Evolutionary conservation across 1,140 invertebrate genomes (phyloP).

Genomic region (Sinella curviseta): DNA sequence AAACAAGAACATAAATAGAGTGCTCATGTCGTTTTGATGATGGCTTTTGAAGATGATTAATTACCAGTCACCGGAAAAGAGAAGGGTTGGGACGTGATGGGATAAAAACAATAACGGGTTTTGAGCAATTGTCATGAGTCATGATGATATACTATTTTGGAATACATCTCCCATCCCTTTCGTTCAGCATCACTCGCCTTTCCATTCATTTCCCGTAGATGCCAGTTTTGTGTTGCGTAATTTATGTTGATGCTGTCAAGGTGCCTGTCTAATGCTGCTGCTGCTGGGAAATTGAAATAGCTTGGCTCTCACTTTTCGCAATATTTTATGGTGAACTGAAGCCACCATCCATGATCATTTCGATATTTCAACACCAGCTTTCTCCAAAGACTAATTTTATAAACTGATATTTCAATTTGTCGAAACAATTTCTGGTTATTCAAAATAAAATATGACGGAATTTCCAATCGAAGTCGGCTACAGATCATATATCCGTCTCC

Average conservation of each 20-base stretch:
- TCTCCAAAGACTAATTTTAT: too few relatives aligned
- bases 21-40: too few relatives aligned
- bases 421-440: neutral
- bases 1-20: too few relatives aligned
- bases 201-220: neutral
- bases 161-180: neutral
- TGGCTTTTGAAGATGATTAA: constrained; percentile 7
- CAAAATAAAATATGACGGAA: neutral
- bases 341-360: neutral
- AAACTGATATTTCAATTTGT: too few relatives aligned
- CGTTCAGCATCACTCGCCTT: neutral
- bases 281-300: neutral
- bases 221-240: too few relatives aligned
- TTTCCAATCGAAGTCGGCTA: constrained; percentile 2
- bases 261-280: neutral
- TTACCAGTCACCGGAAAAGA: neutral
- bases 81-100: neutral
- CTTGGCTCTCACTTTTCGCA: neutral
- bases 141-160: neutral
- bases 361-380: too few relatives aligned
- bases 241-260: neutral
- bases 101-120: neutral
- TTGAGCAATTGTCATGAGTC: neutral
- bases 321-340: neutral
- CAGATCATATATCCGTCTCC: neutral